Percentiles rank a stretch among this genome's conserved stretches.
phyloP scores from a whole-genome alignment of 2,113 vertebrate genomes.

The Corynorhinus townsendii region DNA sequence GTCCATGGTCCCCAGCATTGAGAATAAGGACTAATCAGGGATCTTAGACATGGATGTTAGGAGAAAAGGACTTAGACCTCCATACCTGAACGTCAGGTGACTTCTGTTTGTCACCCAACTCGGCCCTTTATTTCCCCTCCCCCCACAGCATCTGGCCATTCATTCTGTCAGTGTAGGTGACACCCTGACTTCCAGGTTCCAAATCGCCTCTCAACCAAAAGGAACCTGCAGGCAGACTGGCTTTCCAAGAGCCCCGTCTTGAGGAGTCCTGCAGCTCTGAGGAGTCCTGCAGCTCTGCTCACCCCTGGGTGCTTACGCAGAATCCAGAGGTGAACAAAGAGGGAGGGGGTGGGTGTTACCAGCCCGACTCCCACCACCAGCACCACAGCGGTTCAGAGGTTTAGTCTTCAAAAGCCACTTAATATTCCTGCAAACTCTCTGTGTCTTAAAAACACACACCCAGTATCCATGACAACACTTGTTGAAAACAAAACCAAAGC shows the following conservation, averaged over 20 bases:
- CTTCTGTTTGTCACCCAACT: background rate
- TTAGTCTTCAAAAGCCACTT: constrained; percentile 4
- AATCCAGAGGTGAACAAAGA: background rate
- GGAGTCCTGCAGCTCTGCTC: background rate
- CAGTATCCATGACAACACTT: constrained; percentile 28
- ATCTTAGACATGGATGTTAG: background rate
- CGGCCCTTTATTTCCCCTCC: background rate
- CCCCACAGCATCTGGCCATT: background rate
- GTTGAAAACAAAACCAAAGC: background rate
- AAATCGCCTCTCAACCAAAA: background rate
- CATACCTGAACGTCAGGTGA: background rate
- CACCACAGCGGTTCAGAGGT: background rate
- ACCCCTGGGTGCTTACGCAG: background rate
- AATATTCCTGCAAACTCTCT: background rate
- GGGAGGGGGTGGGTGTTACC: background rate
- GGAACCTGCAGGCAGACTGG: background rate
- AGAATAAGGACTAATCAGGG: background rate
- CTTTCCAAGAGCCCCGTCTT: background rate
- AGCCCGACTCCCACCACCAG: background rate
- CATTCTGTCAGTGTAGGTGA: background rate
- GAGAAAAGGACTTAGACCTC: background rate
- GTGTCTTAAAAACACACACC: background rate
- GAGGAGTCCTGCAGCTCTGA: no score
- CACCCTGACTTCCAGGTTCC: background rate
- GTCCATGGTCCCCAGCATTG: background rate